Evolutionary conservation across 2,888 invertebrate genomes (phyloP).

Genomic region (Cantharis rufa): DNA sequence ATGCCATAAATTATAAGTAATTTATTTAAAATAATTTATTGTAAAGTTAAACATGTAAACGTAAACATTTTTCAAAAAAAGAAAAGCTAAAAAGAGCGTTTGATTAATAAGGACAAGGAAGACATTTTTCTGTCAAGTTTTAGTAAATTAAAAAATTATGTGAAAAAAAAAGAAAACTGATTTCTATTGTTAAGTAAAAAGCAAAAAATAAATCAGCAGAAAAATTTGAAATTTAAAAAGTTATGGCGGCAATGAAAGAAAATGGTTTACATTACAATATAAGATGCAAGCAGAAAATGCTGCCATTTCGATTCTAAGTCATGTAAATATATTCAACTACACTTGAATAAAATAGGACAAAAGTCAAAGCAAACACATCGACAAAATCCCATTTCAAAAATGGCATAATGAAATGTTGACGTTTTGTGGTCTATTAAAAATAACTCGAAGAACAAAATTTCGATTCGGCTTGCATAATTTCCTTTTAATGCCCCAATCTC

Average conservation of each 20-base stretch:
- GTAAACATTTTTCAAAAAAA: neutral
- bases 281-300: slow-evolving; percentile 30
- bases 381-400: neutral
- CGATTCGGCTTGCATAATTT: neutral
- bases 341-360: neutral
- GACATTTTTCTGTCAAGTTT: neutral
- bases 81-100: neutral
- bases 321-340: slow-evolving; percentile 40
- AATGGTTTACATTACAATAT: slow-evolving; percentile 14
- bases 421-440: neutral
- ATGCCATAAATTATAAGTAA: neutral
- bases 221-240: neutral
- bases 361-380: neutral
- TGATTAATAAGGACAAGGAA: neutral
- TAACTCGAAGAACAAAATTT: neutral
- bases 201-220: neutral
- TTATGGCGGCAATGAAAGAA: slow-evolving; percentile 1
- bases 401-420: neutral
- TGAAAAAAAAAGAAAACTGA: neutral
- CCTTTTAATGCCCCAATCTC: neutral
- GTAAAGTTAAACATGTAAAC: no score
- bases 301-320: slow-evolving; percentile 35
- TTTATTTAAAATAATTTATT: neutral
- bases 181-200: neutral
- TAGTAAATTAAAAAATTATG: neutral